Percentiles rank a stretch among this genome's conserved stretches.
phyloP scores from a whole-genome alignment of 2,113 vertebrate genomes.

The Zosterops hypoxanthus region DNA sequence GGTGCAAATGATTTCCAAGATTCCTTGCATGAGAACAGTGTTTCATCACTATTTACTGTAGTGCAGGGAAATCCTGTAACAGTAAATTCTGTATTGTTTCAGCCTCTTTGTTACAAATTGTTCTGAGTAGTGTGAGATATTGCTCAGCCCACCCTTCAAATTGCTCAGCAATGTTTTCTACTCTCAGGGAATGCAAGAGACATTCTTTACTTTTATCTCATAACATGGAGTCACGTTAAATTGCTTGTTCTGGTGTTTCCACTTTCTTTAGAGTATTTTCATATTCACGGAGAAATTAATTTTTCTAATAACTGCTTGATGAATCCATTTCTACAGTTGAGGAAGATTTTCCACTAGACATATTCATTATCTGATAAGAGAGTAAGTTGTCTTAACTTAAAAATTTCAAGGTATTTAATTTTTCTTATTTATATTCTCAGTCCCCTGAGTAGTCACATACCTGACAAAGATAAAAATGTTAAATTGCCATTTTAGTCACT shows the following conservation, averaged over 20 bases:
- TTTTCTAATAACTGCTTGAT: background rate
- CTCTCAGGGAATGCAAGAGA: background rate
- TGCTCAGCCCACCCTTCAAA: background rate
- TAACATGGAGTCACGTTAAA: background rate
- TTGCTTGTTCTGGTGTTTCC: background rate
- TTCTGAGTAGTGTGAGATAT: background rate
- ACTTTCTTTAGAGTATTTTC: background rate
- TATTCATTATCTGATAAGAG: conserved; percentile 41
- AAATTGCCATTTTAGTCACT: background rate
- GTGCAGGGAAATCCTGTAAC: background rate
- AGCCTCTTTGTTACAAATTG: background rate
- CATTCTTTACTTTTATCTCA: background rate
- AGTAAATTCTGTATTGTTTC: background rate
- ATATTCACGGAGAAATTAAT: background rate
- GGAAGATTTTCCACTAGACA: background rate
- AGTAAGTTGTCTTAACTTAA: background rate
- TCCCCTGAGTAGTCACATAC: background rate
- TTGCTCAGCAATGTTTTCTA: background rate
- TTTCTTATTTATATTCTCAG: conserved; percentile 37
- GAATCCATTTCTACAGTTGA: background rate
- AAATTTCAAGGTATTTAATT: conserved; percentile 44
- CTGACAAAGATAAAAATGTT: background rate
- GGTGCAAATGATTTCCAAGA: background rate
- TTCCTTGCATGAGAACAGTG: background rate
- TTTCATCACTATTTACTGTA: background rate